Evolutionary conservation across 2,113 vertebrate species (phyloP), one percentile per base, ranked within the genome.

Genomic region (Phaethornis superciliosus): DNA sequence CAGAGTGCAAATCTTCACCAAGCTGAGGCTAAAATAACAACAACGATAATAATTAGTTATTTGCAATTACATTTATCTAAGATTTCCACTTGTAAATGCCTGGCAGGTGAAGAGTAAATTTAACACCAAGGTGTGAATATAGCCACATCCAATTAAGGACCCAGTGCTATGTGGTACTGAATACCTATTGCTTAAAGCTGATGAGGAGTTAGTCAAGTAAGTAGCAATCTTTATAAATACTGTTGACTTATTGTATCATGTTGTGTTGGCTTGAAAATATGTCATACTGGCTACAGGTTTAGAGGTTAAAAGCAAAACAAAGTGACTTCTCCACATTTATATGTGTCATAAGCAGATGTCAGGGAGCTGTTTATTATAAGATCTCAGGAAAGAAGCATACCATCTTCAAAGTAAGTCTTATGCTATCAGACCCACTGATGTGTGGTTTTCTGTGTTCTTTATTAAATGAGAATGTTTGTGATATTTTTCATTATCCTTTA

Each of bases 401-500:
- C 56, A 40, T 80, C 44, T 81, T 74, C 40, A 42, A 63, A 84
- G 32, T 58, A 81, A 84, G 44, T 51, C 72, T 81, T 68, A 70
- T 28, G 40, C 40, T 58, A 46, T 86, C 35, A 93, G 52, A 75
- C n/a, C 49, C 32, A 81, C 40, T 64, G 68, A 63, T 82, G 79
- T 78, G 80, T 83, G 60, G 83, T 89, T 90, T 47, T 89, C 76
- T 88, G 44, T 90, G 71, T 52, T 91, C 56, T 63, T 89, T 88
- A 95, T 93, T 81, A 95, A 90, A 91, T 65, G 24, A 81, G 60
- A 89, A 93, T 83, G 40, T 35, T 49, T 90, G 93, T 95, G 52
- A 68, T 90, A 88, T 81, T 93, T 95, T 95, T 84, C 40, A 86
- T 89, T 94, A 91, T 72, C 51, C 60, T 91, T 94, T 91, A 91